phyloP scores from a whole-genome alignment of 2,888 invertebrate species.

The Xestia rhomboidea region DNA sequence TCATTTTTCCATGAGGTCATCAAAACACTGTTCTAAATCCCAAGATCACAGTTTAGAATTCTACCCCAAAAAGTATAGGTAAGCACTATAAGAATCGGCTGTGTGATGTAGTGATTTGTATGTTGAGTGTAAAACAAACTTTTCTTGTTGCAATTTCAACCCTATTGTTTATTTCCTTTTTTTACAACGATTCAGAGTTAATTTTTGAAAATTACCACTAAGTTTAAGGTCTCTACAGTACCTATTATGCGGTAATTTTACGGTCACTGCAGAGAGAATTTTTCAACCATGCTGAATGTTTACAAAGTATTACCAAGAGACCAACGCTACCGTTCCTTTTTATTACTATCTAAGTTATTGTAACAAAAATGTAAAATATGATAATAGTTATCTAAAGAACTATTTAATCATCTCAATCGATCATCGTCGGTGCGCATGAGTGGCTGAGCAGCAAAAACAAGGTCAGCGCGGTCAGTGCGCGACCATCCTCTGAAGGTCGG shows the following conservation, averaged over 20 bases:
- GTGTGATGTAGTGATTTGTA: background rate
- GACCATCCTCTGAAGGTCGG: constrained; percentile 67
- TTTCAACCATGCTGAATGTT: background rate
- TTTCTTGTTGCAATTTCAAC: background rate
- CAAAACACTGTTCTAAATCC: background rate
- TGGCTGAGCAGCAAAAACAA: constrained; percentile 78
- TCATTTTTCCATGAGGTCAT: accelerated
- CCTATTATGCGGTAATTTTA: background rate
- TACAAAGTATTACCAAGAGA: background rate
- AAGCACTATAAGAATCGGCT: background rate
- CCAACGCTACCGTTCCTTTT: constrained; percentile 3
- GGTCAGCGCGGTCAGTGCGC: constrained; percentile 72
- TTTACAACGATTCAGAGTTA: background rate
- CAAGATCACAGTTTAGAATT: background rate
- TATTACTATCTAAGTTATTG: background rate
- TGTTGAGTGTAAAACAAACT: background rate
- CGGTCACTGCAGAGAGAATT: too few species aligned
- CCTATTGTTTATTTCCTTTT: background rate
- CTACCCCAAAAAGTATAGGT: too few species aligned
- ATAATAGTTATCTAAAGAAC: constrained; percentile 16
- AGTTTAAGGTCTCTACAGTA: background rate
- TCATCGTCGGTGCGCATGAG: constrained; percentile 71
- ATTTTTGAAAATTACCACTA: background rate
- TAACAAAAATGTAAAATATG: constrained; percentile 32
- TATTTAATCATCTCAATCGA: constrained; percentile 41